Percentiles rank a stretch among this genome's conserved stretches.
These are phyloP conservation scores for Tachyglossus aculeatus DNA, from an alignment of 2,797 vertebrate species.

Conservation along the genomic window DNA sequence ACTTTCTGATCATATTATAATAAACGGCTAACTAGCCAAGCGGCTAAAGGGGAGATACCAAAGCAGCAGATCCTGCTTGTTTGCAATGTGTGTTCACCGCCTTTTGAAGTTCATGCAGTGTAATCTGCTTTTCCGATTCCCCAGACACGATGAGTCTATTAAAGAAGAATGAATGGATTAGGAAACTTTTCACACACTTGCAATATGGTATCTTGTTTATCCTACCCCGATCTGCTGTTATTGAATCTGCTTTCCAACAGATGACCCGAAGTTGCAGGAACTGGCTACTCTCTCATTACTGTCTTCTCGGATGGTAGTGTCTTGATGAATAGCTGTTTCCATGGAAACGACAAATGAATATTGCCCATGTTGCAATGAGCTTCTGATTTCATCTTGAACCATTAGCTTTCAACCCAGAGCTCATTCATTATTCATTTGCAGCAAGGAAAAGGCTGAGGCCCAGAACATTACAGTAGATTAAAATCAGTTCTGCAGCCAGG, in stretches of 20 bases:
- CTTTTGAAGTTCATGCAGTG: not conserved
- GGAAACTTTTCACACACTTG: not conserved
- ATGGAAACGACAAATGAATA: slow-evolving; percentile 70
- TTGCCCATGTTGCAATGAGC: slow-evolving; percentile 65
- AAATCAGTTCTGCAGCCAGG: not conserved
- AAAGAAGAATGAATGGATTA: not conserved
- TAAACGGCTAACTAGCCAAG: too few relatives aligned
- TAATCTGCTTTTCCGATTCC: not conserved
- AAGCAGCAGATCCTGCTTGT: too few relatives aligned
- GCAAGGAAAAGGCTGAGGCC: slow-evolving; percentile 64
- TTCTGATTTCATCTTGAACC: slow-evolving; percentile 74
- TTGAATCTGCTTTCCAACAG: slow-evolving; percentile 28
- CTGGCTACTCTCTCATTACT: slow-evolving; percentile 40
- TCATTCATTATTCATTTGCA: slow-evolving; percentile 76
- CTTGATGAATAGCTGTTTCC: slow-evolving; percentile 69
- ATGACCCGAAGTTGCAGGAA: slow-evolving; percentile 35
- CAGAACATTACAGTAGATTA: slow-evolving; percentile 48
- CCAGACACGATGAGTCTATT: not conserved
- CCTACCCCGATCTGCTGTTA: slow-evolving; percentile 4
- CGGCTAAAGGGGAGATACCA: too few relatives aligned
- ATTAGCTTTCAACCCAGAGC: slow-evolving; percentile 69
- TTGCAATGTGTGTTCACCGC: not conserved
- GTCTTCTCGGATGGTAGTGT: slow-evolving; percentile 50
- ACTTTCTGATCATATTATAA: too few relatives aligned
- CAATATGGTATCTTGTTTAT: slow-evolving; percentile 1